These are phyloP conservation scores for Drosophila bifasciata DNA, from an alignment of 1,140 invertebrate species.

Conservation along the genomic window DNA sequence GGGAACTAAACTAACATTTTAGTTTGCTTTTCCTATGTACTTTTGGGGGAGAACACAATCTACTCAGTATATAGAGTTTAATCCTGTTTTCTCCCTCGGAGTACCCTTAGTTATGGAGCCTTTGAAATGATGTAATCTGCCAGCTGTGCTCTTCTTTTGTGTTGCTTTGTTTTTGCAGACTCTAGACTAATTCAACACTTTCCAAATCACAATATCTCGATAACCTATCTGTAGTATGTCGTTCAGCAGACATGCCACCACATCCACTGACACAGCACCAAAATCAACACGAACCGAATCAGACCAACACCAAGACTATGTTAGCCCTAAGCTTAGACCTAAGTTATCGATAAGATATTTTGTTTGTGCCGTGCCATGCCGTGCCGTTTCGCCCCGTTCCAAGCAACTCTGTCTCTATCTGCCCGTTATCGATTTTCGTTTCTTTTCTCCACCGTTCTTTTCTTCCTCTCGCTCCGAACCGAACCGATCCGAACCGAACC, in stretches of 20 bases:
- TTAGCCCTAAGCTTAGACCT: slow-evolving; percentile 18
- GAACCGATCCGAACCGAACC: slow-evolving; percentile 22
- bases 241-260: slow-evolving; percentile 10
- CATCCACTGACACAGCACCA: slow-evolving; percentile 35
- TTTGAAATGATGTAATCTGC: slow-evolving; percentile 44
- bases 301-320: slow-evolving; percentile 46
- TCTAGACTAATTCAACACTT: slow-evolving; percentile 82
- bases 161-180: slow-evolving; percentile 77
- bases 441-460: slow-evolving; percentile 63
- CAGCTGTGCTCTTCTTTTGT: slow-evolving; percentile 62
- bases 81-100: no score
- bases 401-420: slow-evolving; percentile 61
- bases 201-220: slow-evolving; percentile 84
- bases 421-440: slow-evolving; percentile 42
- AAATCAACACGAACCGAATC: slow-evolving; percentile 36
- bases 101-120: slow-evolving; percentile 19
- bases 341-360: slow-evolving; percentile 51
- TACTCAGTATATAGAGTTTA: no score
- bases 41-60: no score
- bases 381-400: no score
- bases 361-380: no score
- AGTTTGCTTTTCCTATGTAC: not conserved
- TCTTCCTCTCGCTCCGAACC: slow-evolving; percentile 58
- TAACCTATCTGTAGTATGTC: slow-evolving; percentile 81
- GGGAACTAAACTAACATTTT: not conserved